Evolutionary conservation across 2,797 vertebrate genomes (phyloP), one percentile per base, ranked within the genome.

Genomic region (Cossypha polioptera): DNA sequence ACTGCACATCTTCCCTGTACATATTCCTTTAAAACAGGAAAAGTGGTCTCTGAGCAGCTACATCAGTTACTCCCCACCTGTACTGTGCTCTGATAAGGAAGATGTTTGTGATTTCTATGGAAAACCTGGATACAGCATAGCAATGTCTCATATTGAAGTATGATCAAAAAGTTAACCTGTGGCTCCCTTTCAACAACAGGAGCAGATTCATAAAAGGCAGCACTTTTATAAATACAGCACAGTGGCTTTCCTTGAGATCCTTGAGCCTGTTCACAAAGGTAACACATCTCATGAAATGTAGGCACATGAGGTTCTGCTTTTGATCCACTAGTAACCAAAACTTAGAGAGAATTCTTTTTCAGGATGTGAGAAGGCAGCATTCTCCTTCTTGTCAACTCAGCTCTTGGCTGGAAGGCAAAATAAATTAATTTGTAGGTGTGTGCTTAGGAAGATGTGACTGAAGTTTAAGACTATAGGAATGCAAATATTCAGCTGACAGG

Each of bases 331-430:
- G 42, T 84, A 91, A 63, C 36, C 8, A 9, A 50, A 84, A 42
- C 31, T 67, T 13, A 33, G 74, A 92, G 3, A 88, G 29, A 75
- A 86, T 86, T 92, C n/a, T 81, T 90, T 74, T 73, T 28, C 5
- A 13, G 76, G 35, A 76, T 92, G 62, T 88, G 76, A 93, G 76
- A 90, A 84, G 45, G 72, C 5, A 9, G 29, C 4, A 1, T 59
- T 80, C 16, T 81, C 38, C 55, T 94, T 91, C 63, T 75, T 88
- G 85, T 67, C 90, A 92, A 75, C 68, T 94, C 90, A 95, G 80
- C 66, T 92, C 55, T 94, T 96, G 94, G 82, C 82, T 88, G 63
- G n/a, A 42, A 91, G 47, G 80, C 82, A 95, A 91, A 95, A 91
- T 47, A 88, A 94, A 86, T 90, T 83, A 90, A 86, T 92, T 94